A percentile compares a stretch with the other conserved stretches of the same genome.
Conservation (phyloP, 1,140 invertebrate genomes). For the Lucilia cuprina region DNA sequence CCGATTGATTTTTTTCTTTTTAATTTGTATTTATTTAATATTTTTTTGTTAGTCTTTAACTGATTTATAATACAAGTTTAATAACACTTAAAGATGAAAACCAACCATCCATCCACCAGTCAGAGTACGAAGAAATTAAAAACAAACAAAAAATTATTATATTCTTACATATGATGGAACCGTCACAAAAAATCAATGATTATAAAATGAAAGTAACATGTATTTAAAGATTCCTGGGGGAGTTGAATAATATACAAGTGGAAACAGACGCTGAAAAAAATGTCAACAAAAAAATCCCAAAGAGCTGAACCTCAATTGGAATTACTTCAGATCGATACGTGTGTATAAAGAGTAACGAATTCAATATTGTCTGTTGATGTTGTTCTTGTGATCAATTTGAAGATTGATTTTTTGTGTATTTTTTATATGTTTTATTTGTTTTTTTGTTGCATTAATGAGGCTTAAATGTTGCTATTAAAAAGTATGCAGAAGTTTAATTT, state of each 20-base stretch:
- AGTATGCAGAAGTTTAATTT: slow-evolving; percentile 22
- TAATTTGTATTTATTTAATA: not conserved
- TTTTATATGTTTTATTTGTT: not conserved
- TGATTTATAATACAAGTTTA: slow-evolving; percentile 33
- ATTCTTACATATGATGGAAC: not conserved
- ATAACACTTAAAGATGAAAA: slow-evolving; percentile 29
- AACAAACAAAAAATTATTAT: not conserved
- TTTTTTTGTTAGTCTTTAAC: not conserved
- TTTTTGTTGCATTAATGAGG: slow-evolving; percentile 33
- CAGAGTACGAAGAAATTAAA: not conserved
- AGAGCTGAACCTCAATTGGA: not conserved
- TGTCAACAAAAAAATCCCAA: not conserved
- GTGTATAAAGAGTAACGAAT: not conserved
- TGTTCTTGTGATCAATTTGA: not conserved
- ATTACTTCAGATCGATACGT: not conserved
- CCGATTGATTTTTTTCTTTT: not conserved
- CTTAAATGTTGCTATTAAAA: slow-evolving; percentile 34
- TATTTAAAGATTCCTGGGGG: slow-evolving; percentile 32
- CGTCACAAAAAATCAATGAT: slow-evolving; percentile 20
- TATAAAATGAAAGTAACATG: slow-evolving; percentile 32
- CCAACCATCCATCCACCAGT: not conserved
- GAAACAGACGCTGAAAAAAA: not conserved
- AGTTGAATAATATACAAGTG: slow-evolving; percentile 28
- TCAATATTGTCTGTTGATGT: not conserved
- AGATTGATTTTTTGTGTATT: not conserved